Conservation (phyloP, 2,888 invertebrate genomes). For the Acanthococcus lagerstroemiae region DNA sequence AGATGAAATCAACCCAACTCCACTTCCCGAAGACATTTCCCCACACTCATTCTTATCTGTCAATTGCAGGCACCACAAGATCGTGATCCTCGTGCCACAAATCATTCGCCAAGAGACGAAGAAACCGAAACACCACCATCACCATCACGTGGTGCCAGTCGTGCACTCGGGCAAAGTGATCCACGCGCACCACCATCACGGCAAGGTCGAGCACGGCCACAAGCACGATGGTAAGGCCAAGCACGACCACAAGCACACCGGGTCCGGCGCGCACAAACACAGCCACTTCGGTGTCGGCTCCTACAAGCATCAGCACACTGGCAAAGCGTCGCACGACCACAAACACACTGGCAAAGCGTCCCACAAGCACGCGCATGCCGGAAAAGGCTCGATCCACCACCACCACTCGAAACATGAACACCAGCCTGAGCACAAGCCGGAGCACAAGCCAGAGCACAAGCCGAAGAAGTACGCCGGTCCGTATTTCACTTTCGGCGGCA, state of each 20-base stretch:
- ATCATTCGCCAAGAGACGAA: constrained; percentile 2
- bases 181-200: constrained; percentile 33
- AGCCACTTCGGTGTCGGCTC: constrained; percentile 27
- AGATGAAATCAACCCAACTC: too few species aligned
- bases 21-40: too few species aligned
- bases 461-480: neutral
- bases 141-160: constrained; percentile 26
- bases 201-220: constrained; percentile 33
- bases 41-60: too few species aligned
- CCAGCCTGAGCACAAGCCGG: neutral
- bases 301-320: constrained; percentile 18
- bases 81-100: constrained; percentile 24
- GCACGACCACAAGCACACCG: constrained; percentile 31
- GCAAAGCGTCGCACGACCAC: neutral
- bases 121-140: constrained; percentile 17
- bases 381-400: constrained; percentile 4
- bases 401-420: constrained; percentile 1
- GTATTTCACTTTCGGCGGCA: neutral
- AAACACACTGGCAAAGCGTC: constrained; percentile 4
- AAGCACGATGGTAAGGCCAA: constrained; percentile 29
- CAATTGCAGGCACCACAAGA: constrained; percentile 12
- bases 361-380: neutral
- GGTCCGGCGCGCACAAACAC: constrained; percentile 24
- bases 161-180: constrained; percentile 33
- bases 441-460: neutral